Evolutionary conservation across 2,797 vertebrate species (phyloP).

Genomic region (Sciaenops ocellatus): DNA sequence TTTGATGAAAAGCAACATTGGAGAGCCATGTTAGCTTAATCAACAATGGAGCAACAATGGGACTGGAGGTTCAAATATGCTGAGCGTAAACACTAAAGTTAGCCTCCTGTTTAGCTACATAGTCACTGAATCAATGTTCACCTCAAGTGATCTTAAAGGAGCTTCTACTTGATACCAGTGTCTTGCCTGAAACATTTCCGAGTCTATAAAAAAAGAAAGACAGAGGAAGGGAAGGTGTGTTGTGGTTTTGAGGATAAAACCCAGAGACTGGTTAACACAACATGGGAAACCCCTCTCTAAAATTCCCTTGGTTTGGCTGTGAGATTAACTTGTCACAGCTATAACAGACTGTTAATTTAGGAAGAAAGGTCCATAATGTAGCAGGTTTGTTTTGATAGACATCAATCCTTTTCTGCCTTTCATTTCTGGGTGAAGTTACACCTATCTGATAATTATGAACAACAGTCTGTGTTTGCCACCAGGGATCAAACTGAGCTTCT

Average conservation of each 20-base stretch:
- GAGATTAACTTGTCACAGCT: constrained; percentile 61
- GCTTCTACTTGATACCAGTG: neutral
- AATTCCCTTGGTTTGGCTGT: constrained; percentile 41
- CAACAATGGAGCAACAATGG: constrained; percentile 12
- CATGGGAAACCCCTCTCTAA: constrained; percentile 64
- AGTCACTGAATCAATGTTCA: constrained; percentile 22
- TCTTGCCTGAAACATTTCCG: constrained; percentile 19
- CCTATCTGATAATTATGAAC: constrained; percentile 13
- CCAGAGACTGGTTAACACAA: constrained; percentile 36
- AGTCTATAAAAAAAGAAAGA: constrained; percentile 14
- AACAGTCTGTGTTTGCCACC: neutral
- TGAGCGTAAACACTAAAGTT: neutral
- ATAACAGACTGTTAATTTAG: constrained; percentile 35
- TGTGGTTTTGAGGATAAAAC: constrained; percentile 54
- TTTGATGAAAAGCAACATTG: constrained; percentile 8
- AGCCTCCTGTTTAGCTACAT: neutral
- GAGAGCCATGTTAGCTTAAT: neutral
- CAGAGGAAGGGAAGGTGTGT: constrained; percentile 50
- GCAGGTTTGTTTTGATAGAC: constrained; percentile 46
- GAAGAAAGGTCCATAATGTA: constrained; percentile 34
- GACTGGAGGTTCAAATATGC: neutral
- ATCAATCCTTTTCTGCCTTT: constrained; percentile 38
- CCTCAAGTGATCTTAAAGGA: constrained; percentile 37
- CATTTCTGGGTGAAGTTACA: constrained; percentile 7
- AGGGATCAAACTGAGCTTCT: constrained; percentile 15